Evolutionary conservation across 2,888 invertebrate genomes (phyloP), one percentile per base, ranked within the genome.

Genomic region (Odontocerum albicorne): DNA sequence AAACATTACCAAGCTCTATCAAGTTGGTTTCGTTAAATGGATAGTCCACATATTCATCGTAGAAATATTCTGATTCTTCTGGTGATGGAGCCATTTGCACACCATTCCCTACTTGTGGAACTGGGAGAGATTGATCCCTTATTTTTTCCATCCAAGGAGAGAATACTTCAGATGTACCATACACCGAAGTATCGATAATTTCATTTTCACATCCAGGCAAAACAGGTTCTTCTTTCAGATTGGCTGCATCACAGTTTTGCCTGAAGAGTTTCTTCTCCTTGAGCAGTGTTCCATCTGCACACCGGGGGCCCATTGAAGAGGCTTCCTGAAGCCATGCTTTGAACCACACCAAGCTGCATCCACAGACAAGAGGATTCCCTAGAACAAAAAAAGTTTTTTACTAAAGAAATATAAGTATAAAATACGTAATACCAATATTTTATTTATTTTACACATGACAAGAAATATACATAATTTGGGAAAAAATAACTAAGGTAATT

Each of bases 281-380:
- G n/a, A 92, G 77, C 10, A 87, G 77, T 13, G 85, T 84, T 1
- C 92, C 92, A 65, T 92, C 90, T 19, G 84, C 81, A 67, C 92
- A 92, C 66, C 84, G 82, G 3, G 92, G 92, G 2, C 91, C 91
- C 4, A 85, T 80, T 2, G 84, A 78, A 17, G 86, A 83, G 0
- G 86, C 84, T 68, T 91, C 90, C 59, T 85, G 84, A 19, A 92
- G 71, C 92, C 92, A 92, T 2, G 86, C 87, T 63, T 90, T 84
- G 2, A 93, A 72, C 93, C 93, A 93, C 49, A 90, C 78, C 69
- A 91, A 81, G 60, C 85, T 86, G 66, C 93, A 93, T 43, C 89
- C 85, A 68, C 93, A 93, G 16, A 83, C 78, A 58, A 94, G 73
- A 1, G 93, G 93, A 73, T 93, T 94, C 22, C 89, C 92, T 91